Base-by-base conservation (phyloP, 2,797 vertebrate species). In the Pelobates cultripes region DNA sequence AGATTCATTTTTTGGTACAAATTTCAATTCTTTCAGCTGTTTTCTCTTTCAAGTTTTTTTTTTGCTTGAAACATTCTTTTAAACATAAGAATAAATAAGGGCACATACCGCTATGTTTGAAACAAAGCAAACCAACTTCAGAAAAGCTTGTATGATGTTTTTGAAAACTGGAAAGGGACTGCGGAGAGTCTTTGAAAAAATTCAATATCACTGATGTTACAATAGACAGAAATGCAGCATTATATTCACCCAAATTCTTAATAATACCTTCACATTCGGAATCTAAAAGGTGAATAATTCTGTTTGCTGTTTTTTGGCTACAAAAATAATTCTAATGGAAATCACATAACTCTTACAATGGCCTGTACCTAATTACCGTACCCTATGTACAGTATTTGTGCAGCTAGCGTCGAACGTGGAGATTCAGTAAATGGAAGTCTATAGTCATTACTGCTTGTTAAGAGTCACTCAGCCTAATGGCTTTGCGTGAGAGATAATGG, bases 91-190 rank as follows among this genome's bases (percentile, higher is more conserved):
- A 64, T 28, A 40, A 64, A 40, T 28, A 64, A 7, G 6, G 61
- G 7, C n/a, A 64, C 5, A 64, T 4, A 64, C 2, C 5, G 57
- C 3, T 61, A 15, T 40, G 61, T 64, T n/a, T 17, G 61, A 64
- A 64, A 64, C 61, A 64, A 17, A n/a, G 61, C n/a, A 64, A 64
- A 40, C 10, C n/a, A 44, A 67, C 74, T 67, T 82, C 74, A 67
- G 57, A 67, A 70, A 68, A 69, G 64, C 47, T 45, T 73, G 74
- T 82, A 8, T 72, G 69, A 73, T 77, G 69, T 77, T 82, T 77
- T 28, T 40, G 73, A 40, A 77, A 67, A 53, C 77, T 44, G 44
- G 44, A 47, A 44, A 55, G 43, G 42, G 53, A 43, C 63, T 42
- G 66, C 68, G 7, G 67, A 55, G 60, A 7, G 51, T 70, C 75